Base-by-base conservation (phyloP, 2,113 vertebrate species). In the Paracanthobrama guichenoti region DNA sequence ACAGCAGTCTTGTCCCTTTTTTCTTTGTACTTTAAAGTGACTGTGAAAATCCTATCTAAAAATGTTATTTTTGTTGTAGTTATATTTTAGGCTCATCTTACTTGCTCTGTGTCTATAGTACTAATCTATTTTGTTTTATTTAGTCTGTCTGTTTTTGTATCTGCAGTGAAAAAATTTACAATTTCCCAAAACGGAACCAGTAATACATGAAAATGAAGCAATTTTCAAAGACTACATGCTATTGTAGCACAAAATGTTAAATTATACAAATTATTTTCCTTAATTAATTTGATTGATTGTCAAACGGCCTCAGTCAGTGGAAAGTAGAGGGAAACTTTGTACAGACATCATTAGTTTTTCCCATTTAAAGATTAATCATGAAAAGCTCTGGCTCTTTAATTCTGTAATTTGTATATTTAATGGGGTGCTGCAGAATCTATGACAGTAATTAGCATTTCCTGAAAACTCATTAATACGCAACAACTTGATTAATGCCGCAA, bases 361-460 rank as follows among this genome's bases (percentile, higher is more conserved):
- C 97, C 96, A 98, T 99, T 99, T 98, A 98, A 97, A 99, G 97
- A 99, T 99, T 99, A 99, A 99, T 99, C 98, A 99, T 97, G 96
- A 97, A 96, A 96, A 97, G 97, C 96, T 96, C 96, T 95, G 96
- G 97, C 97, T 99, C 97, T 98, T 99, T 99, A 99, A 98, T 99
- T 98, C 96, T 96, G 96, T 99, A 99, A 99, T 99, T 99, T 99
- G 97, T 98, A 99, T 99, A 99, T 99, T 98, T 99, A 99, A 99
- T 99, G 98, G 97, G 96, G 96, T 99, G 98, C 97, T 98, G 96
- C 97, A 98, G 98, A 99, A 99, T 99, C 97, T 99, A 99, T 99
- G 97, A 97, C 96, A 97, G 97, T 99, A 99, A 99, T 99, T 99
- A 99, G 98, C 97, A 97, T 98, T 97, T 96, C 97, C 96, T 96